Percentiles rank a stretch among this genome's conserved stretches.
Evolutionary conservation across 2,888 invertebrate species (phyloP).

Genomic region (Dendrolimus houi): DNA sequence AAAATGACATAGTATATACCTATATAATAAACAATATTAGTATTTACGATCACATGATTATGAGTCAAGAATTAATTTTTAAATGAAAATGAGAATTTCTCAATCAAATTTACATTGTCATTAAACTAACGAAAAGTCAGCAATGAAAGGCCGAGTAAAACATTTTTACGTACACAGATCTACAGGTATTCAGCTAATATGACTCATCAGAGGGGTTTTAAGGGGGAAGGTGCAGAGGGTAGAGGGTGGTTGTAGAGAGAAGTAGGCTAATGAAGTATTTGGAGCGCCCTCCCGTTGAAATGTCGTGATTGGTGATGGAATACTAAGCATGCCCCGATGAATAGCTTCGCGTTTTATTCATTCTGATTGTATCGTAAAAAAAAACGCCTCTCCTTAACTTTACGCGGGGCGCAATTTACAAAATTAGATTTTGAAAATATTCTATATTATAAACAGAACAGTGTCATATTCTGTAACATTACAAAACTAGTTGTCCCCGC

Average conservation of each 20-base stretch:
- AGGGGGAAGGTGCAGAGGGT: conserved; percentile 7
- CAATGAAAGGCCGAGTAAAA: not conserved
- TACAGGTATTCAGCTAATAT: conserved; percentile 1
- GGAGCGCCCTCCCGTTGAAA: conserved; percentile 18
- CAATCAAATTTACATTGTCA: too few relatives aligned
- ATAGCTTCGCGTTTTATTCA: conserved; percentile 20
- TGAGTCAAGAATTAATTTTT: not conserved
- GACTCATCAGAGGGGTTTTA: conserved; percentile 8
- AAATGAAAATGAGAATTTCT: not conserved
- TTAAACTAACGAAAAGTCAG: too few relatives aligned
- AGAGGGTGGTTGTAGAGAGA: conserved; percentile 20
- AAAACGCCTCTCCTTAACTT: too few relatives aligned
- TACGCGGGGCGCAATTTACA: too few relatives aligned
- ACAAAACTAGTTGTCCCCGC: too few relatives aligned
- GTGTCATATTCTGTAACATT: too few relatives aligned
- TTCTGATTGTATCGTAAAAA: conserved; percentile 14
- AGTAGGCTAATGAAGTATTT: conserved; percentile 50
- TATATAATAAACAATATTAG: not conserved
- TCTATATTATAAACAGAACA: too few relatives aligned
- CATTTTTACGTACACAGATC: not conserved
- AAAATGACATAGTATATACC: not conserved
- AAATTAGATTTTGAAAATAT: too few relatives aligned
- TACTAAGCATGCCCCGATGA: conserved; percentile 34
- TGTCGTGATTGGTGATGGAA: conserved; percentile 43
- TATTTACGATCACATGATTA: not conserved